A percentile compares a stretch with the other conserved stretches of the same genome.
Evolutionary conservation across 2,113 vertebrate species (phyloP).

Genomic region (Mobula birostris): DNA sequence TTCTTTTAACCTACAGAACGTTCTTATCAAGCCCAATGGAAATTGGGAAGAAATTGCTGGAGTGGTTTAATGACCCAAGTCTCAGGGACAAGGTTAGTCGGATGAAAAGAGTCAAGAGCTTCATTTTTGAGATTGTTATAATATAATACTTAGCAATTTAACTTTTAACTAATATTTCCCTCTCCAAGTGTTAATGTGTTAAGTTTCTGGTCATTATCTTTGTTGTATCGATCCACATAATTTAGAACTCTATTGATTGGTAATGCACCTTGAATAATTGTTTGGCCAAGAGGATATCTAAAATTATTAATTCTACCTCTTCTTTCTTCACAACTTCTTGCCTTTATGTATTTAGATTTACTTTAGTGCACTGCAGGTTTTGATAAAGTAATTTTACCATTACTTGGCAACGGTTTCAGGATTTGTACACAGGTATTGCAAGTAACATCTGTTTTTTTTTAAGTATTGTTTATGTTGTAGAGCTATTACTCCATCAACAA

Average conservation of each 20-base stretch:
- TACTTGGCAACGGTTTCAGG: background rate
- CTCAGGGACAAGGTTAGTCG: conserved; percentile 94
- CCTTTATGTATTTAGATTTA: background rate
- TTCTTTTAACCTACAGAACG: conserved; percentile 90
- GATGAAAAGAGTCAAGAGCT: background rate
- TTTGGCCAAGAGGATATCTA: background rate
- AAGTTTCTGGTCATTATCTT: background rate
- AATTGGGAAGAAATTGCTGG: conserved; percentile 94
- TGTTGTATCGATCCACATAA: background rate
- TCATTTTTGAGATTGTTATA: background rate
- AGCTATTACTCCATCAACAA: background rate
- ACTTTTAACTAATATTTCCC: conserved; percentile 24
- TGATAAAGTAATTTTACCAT: background rate
- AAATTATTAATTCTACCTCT: background rate
- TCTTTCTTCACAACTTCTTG: background rate
- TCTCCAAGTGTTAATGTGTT: background rate
- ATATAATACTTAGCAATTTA: background rate
- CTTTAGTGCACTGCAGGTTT: too few relatives aligned
- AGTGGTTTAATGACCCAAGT: conserved; percentile 98
- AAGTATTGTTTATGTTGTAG: background rate
- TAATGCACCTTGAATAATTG: background rate
- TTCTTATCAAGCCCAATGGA: conserved; percentile 98
- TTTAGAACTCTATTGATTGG: background rate
- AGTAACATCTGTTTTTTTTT: background rate
- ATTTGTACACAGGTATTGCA: background rate